phyloP scores from a whole-genome alignment of 2,797 vertebrate genomes.

The Lophura swinhoii region DNA sequence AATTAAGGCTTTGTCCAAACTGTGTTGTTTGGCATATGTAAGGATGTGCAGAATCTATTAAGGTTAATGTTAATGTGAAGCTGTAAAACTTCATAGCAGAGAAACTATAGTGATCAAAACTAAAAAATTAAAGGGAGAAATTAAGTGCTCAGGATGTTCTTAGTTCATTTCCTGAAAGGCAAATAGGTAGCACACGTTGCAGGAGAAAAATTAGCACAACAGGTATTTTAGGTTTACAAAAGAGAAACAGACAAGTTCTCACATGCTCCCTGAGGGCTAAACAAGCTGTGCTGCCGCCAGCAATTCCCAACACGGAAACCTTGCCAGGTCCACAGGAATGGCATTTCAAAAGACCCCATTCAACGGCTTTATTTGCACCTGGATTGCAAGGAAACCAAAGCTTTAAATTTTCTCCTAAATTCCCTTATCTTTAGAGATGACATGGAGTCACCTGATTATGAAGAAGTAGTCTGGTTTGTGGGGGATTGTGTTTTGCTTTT shows the following conservation, averaged over 20 bases:
- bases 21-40: background rate
- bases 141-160: background rate
- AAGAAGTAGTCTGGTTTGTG: background rate
- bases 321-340: background rate
- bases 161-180: conserved; percentile 20
- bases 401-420: conserved; percentile 1
- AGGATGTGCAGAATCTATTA: conserved; percentile 6
- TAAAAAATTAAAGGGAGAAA: background rate
- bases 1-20: background rate
- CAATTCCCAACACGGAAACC: conserved; percentile 5
- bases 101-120: background rate
- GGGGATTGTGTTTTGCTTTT: background rate
- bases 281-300: background rate
- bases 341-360: conserved; percentile 50
- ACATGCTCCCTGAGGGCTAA: background rate
- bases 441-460: background rate
- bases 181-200: conserved; percentile 16
- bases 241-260: background rate
- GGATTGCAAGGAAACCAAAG: background rate
- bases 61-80: background rate
- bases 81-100: background rate
- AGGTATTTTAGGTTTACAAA: conserved; percentile 39
- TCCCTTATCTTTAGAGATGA: conserved; percentile 6
- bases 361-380: conserved; percentile 12
- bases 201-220: conserved; percentile 31